Evolutionary conservation across 2,113 vertebrate species (phyloP).

Genomic region (rat (Rattus norvegicus)): DNA sequence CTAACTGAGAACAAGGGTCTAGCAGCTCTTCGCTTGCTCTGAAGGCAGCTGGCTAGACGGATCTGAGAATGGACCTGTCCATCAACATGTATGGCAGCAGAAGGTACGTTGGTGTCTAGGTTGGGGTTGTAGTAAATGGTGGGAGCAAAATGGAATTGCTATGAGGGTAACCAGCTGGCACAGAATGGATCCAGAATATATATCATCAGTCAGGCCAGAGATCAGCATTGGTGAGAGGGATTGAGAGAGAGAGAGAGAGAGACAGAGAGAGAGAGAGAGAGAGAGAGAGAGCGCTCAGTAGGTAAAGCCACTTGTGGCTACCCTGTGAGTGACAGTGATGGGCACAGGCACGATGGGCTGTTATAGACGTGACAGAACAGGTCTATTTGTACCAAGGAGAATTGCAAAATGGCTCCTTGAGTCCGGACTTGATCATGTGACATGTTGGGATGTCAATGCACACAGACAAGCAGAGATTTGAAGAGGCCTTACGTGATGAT

Average conservation of each 20-base stretch:
- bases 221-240: not conserved
- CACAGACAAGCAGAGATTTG: not conserved
- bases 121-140: not conserved
- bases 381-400: not conserved
- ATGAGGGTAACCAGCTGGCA: not conserved
- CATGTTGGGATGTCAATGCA: no score
- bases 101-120: fast-evolving
- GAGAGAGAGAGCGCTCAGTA: not conserved
- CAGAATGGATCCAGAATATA: not conserved
- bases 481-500: no score
- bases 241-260: not conserved
- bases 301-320: not conserved
- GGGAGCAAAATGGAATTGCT: not conserved
- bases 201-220: not conserved
- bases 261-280: not conserved
- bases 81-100: not conserved
- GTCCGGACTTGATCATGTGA: not conserved
- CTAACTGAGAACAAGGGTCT: not conserved
- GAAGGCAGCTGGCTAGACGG: not conserved
- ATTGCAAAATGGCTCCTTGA: not conserved
- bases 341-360: not conserved
- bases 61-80: not conserved
- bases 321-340: not conserved
- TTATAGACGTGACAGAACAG: not conserved
- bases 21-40: not conserved